phyloP scores from a whole-genome alignment of 2,888 invertebrate genomes.

The Eledona agricola region DNA sequence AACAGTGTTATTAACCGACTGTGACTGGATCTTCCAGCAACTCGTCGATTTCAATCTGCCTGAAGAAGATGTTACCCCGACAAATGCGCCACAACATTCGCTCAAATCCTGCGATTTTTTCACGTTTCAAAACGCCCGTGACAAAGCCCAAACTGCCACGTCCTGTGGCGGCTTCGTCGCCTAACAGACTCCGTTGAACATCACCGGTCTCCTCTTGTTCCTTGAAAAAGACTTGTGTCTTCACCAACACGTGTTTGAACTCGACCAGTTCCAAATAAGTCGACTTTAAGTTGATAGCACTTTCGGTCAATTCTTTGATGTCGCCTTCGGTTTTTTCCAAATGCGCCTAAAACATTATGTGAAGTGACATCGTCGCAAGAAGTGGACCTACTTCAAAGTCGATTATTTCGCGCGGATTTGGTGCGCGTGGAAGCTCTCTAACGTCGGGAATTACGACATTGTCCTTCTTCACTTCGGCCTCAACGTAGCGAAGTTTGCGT shows the following conservation, averaged over 20 bases:
- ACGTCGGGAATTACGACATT: slow-evolving; percentile 80
- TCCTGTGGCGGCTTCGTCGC: slow-evolving; percentile 54
- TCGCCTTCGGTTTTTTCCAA: slow-evolving; percentile 96
- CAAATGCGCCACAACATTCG: slow-evolving; percentile 94
- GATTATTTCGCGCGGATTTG: slow-evolving; percentile 63
- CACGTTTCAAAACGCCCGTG: slow-evolving; percentile 89
- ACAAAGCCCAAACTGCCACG: slow-evolving; percentile 73
- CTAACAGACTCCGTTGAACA: slow-evolving; percentile 67
- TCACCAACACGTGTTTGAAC: slow-evolving; percentile 88
- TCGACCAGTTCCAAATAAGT: slow-evolving; percentile 93
- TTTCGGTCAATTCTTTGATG: slow-evolving; percentile 90
- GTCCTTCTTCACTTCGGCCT: slow-evolving; percentile 86
- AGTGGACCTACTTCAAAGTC: slow-evolving; percentile 66
- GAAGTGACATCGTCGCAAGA: background rate
- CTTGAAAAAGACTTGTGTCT: slow-evolving; percentile 89
- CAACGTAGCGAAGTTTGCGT: slow-evolving; percentile 84
- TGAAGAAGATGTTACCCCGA: slow-evolving; percentile 88
- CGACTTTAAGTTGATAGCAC: slow-evolving; percentile 89
- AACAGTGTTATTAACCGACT: slow-evolving; percentile 64
- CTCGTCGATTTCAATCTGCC: slow-evolving; percentile 84
- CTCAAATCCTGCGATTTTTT: slow-evolving; percentile 89
- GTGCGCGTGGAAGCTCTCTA: slow-evolving; percentile 73
- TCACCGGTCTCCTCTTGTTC: slow-evolving; percentile 80
- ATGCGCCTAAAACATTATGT: slow-evolving; percentile 68
- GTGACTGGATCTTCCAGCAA: slow-evolving; percentile 85